Conservation (phyloP, 2,888 invertebrate species). For the Operophtera brumata region DNA sequence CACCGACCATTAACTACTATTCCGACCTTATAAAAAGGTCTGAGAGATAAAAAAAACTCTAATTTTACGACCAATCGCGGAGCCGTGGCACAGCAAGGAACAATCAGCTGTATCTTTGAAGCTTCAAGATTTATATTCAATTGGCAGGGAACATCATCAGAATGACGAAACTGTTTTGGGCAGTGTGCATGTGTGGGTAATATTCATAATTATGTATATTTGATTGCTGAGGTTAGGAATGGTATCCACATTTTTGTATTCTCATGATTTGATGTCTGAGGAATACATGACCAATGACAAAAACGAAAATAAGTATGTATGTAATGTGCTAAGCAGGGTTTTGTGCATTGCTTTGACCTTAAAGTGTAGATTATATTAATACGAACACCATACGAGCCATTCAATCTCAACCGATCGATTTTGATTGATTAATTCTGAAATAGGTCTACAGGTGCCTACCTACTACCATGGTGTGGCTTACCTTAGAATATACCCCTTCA, state of each 20-base stretch:
- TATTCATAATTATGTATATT: slow-evolving; percentile 36
- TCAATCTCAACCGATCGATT: no score
- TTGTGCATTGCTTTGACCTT: no score
- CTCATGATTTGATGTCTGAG: slow-evolving; percentile 19
- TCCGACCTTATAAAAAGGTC: slow-evolving; percentile 69
- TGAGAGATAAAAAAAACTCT: slow-evolving; percentile 54
- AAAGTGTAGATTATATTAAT: no score
- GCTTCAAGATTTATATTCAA: slow-evolving; percentile 16
- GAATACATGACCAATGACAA: slow-evolving; percentile 6
- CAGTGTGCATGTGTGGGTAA: slow-evolving; percentile 32
- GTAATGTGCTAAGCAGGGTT: no score
- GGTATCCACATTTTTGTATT: slow-evolving; percentile 24
- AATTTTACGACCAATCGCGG: slow-evolving; percentile 60
- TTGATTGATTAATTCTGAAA: no score
- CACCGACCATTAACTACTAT: slow-evolving; percentile 72
- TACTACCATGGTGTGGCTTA: no score
- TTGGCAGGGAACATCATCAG: slow-evolving; percentile 20
- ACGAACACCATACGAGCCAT: no score
- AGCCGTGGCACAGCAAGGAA: slow-evolving; percentile 7
- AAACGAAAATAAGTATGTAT: neutral
- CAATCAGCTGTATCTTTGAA: slow-evolving; percentile 15
- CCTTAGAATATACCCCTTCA: no score
- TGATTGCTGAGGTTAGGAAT: slow-evolving; percentile 24
- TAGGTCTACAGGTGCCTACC: no score
- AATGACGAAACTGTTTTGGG: slow-evolving; percentile 32